Base-by-base conservation (phyloP, 2,888 invertebrate genomes). In the Dolichomitus sp. region DNA sequence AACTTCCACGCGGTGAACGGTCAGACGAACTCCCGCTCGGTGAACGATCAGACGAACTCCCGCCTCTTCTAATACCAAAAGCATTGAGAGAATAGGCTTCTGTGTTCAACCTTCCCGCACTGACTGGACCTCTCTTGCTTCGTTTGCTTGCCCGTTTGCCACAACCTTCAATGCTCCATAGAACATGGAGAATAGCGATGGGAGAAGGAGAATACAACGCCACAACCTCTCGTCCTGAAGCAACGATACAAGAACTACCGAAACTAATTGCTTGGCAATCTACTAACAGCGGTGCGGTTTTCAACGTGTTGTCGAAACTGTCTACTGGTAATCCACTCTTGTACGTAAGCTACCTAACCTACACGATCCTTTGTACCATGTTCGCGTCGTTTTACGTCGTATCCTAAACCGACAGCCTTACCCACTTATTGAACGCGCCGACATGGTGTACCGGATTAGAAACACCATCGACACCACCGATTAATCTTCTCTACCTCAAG, bases 191-290 rank as follows among this genome's bases (percentile, higher is more conserved):
- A 33, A 52, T 19, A 78, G 69, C 57, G 74, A 54, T 19, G 27
- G 42, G 68, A 54, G 52, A 59, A 78, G 14, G 63, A 50, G 50
- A 65, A 50, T 40, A 45, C 73, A 54, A 69, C 73, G 23, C n/a
- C 33, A 27, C 23, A 9, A 4, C 33, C 65, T 42, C 52, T 63
- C 63, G 14, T 63, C 74, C 33, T 63, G 27, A 63, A 72, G 61
- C 74, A 9, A 33, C 75, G 79, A 80, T 81, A 80, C 85, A 80
- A 87, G 84, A 84, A 82, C 85, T 87, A 65, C 80, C 77, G 85
- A 80, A 87, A 87, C 85, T 89, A 89, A 90, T 88, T 87, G 83
- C 87, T 85, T 68, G 78, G 69, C 72, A 85, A 87, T 86, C 81
- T 72, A 75, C 66, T 69, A 74, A 66, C 61, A 65, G 78, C 80